A percentile compares a stretch with the other conserved stretches of the same genome.
phyloP scores from a whole-genome alignment of 2,888 invertebrate genomes.

The Sceliomorpha sp. region DNA sequence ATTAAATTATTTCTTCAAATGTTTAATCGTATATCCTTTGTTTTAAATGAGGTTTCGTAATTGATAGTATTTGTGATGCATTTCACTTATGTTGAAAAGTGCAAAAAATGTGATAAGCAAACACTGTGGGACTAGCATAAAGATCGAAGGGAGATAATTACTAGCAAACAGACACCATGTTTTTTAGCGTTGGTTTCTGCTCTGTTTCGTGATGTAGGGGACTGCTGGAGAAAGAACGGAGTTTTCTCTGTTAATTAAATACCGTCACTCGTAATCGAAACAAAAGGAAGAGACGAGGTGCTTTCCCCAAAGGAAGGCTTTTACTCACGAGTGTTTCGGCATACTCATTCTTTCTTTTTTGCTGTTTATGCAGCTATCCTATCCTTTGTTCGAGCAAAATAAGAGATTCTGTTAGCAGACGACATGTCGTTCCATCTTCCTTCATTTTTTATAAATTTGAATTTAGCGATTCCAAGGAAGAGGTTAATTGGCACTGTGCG shows the following conservation, averaged over 20 bases:
- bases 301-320: slow-evolving; percentile 33
- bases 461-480: not conserved
- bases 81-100: too few species aligned
- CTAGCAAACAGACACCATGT: slow-evolving; percentile 25
- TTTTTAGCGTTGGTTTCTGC: slow-evolving; percentile 20
- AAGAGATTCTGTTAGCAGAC: slow-evolving; percentile 32
- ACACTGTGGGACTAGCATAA: too few species aligned
- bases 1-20: too few species aligned
- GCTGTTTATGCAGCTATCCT: slow-evolving; percentile 34
- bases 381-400: slow-evolving; percentile 37
- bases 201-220: slow-evolving; percentile 24
- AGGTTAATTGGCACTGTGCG: too few species aligned
- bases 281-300: slow-evolving; percentile 35
- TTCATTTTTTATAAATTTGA: slow-evolving; percentile 19
- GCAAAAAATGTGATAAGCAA: too few species aligned
- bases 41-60: too few species aligned
- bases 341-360: slow-evolving; percentile 37
- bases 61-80: too few species aligned
- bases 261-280: slow-evolving; percentile 42
- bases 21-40: too few species aligned
- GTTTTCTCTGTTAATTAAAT: slow-evolving; percentile 51
- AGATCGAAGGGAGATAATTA: slow-evolving; percentile 40
- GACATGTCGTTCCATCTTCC: slow-evolving; percentile 14
- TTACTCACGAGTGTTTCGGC: slow-evolving; percentile 36
- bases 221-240: slow-evolving; percentile 19